Base-by-base conservation (phyloP, 2,888 invertebrate genomes). In the Amorpha juglandis region DNA sequence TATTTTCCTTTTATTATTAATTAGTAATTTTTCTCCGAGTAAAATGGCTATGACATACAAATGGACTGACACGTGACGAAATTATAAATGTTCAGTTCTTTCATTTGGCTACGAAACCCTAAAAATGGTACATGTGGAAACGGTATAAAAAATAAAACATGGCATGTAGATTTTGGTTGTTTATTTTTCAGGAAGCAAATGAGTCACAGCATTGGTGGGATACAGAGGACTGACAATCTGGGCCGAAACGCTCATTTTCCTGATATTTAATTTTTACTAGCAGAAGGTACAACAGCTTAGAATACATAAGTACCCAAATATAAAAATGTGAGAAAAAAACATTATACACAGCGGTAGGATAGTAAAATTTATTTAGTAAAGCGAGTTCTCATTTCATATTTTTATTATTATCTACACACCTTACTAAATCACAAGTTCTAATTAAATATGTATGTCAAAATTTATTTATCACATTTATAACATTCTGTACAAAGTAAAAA, bases 141-240 rank as follows among this genome's bases (percentile, higher is more conserved):
- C 16, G 6, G 38, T 47, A 38, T 1, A 58, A 65, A 53, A 63
- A 63, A 63, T 45, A 66, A 63, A 62, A 66, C 52, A 66, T 50
- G 62, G 38, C 38, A 51, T n/a, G 35, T 83, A 87, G 86, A 91
- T 91, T 92, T 92, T 90, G 90, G 89, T 89, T 89, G 89, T 93
- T 92, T 92, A 92, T 91, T 92, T 89, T 78, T 91, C 92, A 92
- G 91, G 92, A 93, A 93, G 92, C 92, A 91, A 92, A 93, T 89
- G 92, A 89, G 92, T 92, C 92, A 93, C 92, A 92, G 92, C 92
- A 91, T 90, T 91, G 93, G 93, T 93, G 92, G 93, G 92, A 87
- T 91, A 92, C 89, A 92, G 74, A 87, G 88, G 86, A 89, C 84
- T 88, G 88, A 89, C 86, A 89, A 91, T 84, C 88, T 87, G 89